Percentiles rank a stretch among this genome's conserved stretches.
Evolutionary conservation across 2,113 vertebrate species (phyloP).

Genomic region (Trogon surrucura): DNA sequence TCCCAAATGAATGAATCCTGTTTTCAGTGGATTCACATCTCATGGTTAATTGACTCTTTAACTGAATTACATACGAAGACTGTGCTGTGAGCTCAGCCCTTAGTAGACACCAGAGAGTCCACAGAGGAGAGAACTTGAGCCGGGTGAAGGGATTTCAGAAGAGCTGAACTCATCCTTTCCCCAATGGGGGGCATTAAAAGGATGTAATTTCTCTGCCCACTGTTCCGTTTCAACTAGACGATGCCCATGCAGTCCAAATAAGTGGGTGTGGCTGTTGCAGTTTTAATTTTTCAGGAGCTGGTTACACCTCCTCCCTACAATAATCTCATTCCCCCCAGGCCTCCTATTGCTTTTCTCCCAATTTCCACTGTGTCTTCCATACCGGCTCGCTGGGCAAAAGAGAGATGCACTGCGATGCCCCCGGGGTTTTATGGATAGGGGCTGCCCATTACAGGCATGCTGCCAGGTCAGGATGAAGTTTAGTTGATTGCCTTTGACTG

Average conservation of each 20-base stretch:
- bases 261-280: neutral
- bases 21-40: constrained; percentile 29
- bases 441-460: neutral
- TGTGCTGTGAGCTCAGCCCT: neutral
- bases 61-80: constrained; percentile 9
- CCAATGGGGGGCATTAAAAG: neutral
- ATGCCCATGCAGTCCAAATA: neutral
- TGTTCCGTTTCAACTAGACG: neutral
- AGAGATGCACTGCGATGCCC: neutral
- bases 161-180: neutral
- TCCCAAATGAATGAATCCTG: constrained; percentile 43
- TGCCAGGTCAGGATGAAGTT: constrained; percentile 2
- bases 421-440: neutral
- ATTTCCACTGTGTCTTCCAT: neutral
- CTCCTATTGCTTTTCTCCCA: neutral
- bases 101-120: constrained; percentile 11
- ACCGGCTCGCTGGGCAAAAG: neutral
- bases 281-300: neutral
- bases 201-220: neutral
- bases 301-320: neutral
- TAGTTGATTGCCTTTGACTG: neutral
- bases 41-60: constrained; percentile 47
- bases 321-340: neutral
- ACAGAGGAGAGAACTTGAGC: neutral
- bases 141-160: neutral